phyloP scores from a whole-genome alignment of 2,113 vertebrate genomes.

The Coptodon bakossiorum region DNA sequence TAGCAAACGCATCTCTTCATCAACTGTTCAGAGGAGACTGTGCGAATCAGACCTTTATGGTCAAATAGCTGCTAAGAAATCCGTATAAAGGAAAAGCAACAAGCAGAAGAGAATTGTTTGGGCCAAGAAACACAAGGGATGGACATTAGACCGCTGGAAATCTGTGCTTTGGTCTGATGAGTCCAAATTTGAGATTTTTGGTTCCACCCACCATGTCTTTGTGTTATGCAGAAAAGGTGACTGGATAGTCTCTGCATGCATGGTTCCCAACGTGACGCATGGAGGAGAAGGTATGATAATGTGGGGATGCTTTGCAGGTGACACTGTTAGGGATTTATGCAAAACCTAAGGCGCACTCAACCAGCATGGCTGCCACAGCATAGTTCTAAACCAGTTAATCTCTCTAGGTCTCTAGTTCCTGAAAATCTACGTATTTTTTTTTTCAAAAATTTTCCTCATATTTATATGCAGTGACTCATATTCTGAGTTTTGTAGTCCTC shows the following conservation, averaged over 20 bases:
- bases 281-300: not conserved
- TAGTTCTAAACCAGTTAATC: not conserved
- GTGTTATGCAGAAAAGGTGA: not conserved
- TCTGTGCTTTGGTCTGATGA: not conserved
- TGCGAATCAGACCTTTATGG: not conserved
- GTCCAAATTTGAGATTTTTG: not conserved
- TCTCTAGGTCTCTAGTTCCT: not conserved
- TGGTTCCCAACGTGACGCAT: not conserved
- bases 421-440: not conserved
- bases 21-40: not conserved
- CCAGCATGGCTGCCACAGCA: not conserved
- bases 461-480: not conserved
- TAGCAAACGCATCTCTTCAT: not conserved
- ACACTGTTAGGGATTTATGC: not conserved
- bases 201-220: not conserved
- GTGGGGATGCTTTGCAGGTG: not conserved
- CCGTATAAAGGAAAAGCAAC: not conserved
- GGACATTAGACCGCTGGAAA: not conserved
- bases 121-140: not conserved
- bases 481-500: not conserved
- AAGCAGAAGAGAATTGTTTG: not conserved
- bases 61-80: not conserved
- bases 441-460: too few relatives aligned
- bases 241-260: not conserved
- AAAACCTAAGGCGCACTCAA: not conserved